A percentile compares a stretch with the other conserved stretches of the same genome.
Conservation (phyloP, 2,888 invertebrate genomes). For the Teinopalpus imperialis region DNA sequence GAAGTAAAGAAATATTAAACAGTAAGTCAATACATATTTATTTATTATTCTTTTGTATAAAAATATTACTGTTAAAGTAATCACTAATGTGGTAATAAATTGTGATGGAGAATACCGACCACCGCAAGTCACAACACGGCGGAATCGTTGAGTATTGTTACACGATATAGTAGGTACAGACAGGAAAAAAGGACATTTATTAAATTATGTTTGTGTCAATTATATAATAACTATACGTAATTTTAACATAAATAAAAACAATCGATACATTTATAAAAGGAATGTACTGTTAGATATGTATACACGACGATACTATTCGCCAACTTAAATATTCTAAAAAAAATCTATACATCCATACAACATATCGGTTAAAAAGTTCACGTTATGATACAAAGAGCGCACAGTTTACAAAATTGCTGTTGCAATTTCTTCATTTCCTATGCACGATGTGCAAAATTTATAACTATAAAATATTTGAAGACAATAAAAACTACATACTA, state of each 20-base stretch:
- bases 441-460: conserved; percentile 35
- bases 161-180: conserved; percentile 22
- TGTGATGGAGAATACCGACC: conserved; percentile 67
- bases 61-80: conserved; percentile 63
- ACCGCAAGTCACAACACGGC: conserved; percentile 40
- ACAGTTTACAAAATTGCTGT: conserved; percentile 52
- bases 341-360: conserved; percentile 47
- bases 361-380: conserved; percentile 52
- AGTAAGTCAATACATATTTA: conserved; percentile 53
- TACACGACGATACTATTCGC: conserved; percentile 1
- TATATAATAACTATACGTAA: conserved; percentile 15
- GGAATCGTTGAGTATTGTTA: conserved; percentile 59
- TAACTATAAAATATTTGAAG: conserved; percentile 12
- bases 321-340: conserved; percentile 25
- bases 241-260: conserved; percentile 25
- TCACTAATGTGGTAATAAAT: conserved; percentile 72
- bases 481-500: conserved; percentile 44
- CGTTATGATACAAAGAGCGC: conserved; percentile 68
- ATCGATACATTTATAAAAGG: conserved; percentile 18
- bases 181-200: conserved; percentile 10
- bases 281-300: conserved; percentile 21
- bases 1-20: conserved; percentile 38
- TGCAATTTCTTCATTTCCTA: conserved; percentile 40
- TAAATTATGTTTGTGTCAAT: conserved; percentile 17
- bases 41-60: conserved; percentile 69